Percentiles rank a stretch among this genome's conserved stretches.
These are phyloP conservation scores for Phylloscopus trochiloides DNA, from an alignment of 2,113 vertebrate species.

Conservation along the genomic window DNA sequence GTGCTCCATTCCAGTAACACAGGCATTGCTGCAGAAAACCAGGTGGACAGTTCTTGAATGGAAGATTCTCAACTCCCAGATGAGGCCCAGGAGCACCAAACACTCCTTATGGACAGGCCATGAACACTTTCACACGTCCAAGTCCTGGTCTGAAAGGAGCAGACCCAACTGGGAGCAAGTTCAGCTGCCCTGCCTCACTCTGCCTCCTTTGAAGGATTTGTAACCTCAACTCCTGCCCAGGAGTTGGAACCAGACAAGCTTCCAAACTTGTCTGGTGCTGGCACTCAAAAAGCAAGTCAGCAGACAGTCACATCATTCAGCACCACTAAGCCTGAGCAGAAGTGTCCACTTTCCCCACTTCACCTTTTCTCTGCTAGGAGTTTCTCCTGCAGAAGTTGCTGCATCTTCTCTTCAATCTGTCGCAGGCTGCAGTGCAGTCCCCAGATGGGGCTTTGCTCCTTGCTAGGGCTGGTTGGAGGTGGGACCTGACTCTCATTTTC, in stretches of 20 bases:
- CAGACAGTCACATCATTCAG: not conserved
- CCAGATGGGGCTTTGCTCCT: conserved; percentile 51
- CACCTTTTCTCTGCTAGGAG: conserved; percentile 88
- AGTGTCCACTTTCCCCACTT: not conserved
- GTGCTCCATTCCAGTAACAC: not conserved
- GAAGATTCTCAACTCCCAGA: not conserved
- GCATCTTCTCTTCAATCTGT: conserved; percentile 93
- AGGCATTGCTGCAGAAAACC: not conserved
- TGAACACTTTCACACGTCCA: not conserved
- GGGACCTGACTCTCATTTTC: conserved; percentile 72
- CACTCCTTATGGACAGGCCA: not conserved
- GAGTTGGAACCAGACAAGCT: not conserved
- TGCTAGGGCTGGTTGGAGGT: conserved; percentile 24
- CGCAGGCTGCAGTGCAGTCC: conserved; percentile 83
- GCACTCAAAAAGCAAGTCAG: not conserved
- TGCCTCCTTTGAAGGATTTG: not conserved
- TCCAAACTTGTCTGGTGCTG: not conserved
- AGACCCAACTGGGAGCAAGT: not conserved
- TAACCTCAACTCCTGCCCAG: not conserved
- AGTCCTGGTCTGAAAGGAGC: not conserved
- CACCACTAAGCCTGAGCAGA: not conserved
- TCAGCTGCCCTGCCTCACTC: not conserved
- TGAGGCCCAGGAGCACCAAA: not conserved
- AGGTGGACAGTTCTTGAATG: not conserved
- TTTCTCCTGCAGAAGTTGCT: conserved; percentile 87